Base-by-base conservation (phyloP, 2,113 vertebrate genomes). In the Neomonachus schauinslandi region DNA sequence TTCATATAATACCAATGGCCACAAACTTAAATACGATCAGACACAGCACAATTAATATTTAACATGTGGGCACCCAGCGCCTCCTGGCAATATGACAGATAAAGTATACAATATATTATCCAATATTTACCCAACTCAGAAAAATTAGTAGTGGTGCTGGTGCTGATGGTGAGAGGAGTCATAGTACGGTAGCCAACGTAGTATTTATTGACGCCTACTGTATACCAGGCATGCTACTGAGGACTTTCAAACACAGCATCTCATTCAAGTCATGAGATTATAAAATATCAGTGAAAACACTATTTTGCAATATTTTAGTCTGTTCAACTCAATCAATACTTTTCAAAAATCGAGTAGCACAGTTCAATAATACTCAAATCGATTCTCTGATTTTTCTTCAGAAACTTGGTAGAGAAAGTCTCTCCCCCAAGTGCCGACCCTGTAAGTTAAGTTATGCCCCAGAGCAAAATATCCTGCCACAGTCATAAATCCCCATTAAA, bases 351-450 rank as follows among this genome's bases (percentile, higher is more conserved):
- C n/a, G 90, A 96, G 77, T 26, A 0, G 94, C 84, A 0, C 51
- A 33, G 83, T 95, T 93, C 71, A 89, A 69, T 97, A 97, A 94
- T 33, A 84, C 67, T 59, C 86, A 89, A 36, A 97, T 98, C 95
- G 36, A 96, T 97, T 97, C 94, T 97, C 92, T 97, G 84, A 97
- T 86, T 95, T 94, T 79, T 96, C 85, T 97, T 95, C 93, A 96
- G 93, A 98, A 98, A 97, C 65, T 81, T 1, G 55, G 39, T 84
- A 91, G 92, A 28, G 92, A 97, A 96, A 97, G 67, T 39, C 84
- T 98, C 97, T 91, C 92, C 92, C 93, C n/a, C 65, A 96, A 33
- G 88, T 74, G 76, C 88, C 96, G 95, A 96, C 79, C 9, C 76
- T 85, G 76, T 97, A 91, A 84, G 96, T 97, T 81, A 79, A 89